Percentiles rank a stretch among this genome's conserved stretches.
Conservation (phyloP, 2,113 vertebrate species). For the Tinamus guttatus region DNA sequence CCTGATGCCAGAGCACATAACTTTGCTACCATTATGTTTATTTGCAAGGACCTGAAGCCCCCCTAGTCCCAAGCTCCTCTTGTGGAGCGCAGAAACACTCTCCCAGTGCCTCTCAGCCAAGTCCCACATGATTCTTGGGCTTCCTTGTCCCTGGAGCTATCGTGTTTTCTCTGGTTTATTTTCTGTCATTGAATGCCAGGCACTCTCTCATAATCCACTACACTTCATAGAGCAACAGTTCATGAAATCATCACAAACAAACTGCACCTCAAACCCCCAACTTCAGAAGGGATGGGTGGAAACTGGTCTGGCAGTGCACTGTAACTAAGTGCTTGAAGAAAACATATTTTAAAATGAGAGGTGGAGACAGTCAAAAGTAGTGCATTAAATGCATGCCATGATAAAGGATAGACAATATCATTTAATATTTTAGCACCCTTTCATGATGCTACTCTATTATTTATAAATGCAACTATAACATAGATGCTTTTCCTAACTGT, state of each 20-base stretch:
- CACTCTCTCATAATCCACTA: not conserved
- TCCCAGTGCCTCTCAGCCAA: not conserved
- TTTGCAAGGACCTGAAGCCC: not conserved
- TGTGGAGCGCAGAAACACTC: not conserved
- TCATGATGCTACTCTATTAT: conserved; percentile 44
- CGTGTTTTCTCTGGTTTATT: not conserved
- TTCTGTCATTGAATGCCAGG: not conserved
- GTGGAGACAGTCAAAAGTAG: not conserved
- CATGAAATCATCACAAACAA: not conserved
- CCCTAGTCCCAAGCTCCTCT: not conserved
- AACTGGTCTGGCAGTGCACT: not conserved
- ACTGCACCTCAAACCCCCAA: rapidly evolving
- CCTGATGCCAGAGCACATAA: not conserved
- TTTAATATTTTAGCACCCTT: conserved; percentile 60
- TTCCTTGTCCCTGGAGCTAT: not conserved
- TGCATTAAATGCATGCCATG: conserved; percentile 38
- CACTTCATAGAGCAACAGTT: not conserved
- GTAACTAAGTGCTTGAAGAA: not conserved
- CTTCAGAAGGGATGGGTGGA: not conserved
- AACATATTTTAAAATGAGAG: not conserved
- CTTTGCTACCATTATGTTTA: not conserved
- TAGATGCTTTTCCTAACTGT: conserved; percentile 29
- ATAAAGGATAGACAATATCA: conserved; percentile 26
- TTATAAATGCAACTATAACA: conserved; percentile 24
- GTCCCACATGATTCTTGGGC: not conserved